These are phyloP conservation scores for Echeneis naucrates DNA, from an alignment of 2,797 vertebrate species.

Conservation along the genomic window DNA sequence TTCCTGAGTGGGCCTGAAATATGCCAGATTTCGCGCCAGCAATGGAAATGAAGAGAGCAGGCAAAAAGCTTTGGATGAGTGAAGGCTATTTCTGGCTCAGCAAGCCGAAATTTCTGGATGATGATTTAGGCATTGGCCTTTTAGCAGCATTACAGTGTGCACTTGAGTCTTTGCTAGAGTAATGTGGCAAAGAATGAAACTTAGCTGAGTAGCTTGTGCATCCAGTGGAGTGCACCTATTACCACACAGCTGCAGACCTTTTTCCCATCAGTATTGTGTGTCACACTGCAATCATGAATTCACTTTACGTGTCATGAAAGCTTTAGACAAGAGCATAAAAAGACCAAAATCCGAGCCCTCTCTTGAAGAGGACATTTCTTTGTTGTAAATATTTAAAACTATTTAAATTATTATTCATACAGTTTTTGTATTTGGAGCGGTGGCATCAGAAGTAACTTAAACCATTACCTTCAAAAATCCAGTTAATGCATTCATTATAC, in stretches of 20 bases:
- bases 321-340: background rate
- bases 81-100: conserved; percentile 56
- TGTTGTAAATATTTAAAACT: background rate
- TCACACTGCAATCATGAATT: conserved; percentile 19
- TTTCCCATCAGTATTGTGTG: conserved; percentile 33
- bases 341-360: conserved; percentile 1
- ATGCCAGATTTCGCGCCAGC: conserved; percentile 68
- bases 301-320: conserved; percentile 7
- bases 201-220: conserved; percentile 10
- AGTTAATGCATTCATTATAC: too few species aligned
- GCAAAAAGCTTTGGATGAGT: conserved; percentile 39
- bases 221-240: conserved; percentile 22
- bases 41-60: conserved; percentile 49
- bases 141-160: conserved; percentile 40
- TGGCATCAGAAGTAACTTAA: background rate
- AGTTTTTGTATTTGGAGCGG: background rate
- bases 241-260: conserved; percentile 29
- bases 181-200: conserved; percentile 31
- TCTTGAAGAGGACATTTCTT: background rate
- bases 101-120: conserved; percentile 50
- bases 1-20: conserved; percentile 66
- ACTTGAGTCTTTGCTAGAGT: conserved; percentile 48
- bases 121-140: conserved; percentile 70
- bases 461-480: too few species aligned
- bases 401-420: background rate